These are phyloP conservation scores for Camelus bactrianus DNA, from an alignment of 2,113 vertebrate genomes.

Conservation along the genomic window DNA sequence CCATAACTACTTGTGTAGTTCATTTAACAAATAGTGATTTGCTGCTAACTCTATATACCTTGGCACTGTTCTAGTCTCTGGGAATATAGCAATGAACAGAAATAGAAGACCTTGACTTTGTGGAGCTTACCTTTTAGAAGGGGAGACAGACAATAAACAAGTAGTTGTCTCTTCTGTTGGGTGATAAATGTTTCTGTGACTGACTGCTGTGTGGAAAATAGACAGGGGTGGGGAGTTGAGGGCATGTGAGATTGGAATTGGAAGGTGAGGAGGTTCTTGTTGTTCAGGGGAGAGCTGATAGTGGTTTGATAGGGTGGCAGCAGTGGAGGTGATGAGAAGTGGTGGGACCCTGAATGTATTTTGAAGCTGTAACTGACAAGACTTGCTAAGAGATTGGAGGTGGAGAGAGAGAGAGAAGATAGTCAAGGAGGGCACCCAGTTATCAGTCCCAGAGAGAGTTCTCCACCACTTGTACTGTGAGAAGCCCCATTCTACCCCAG, in stretches of 20 bases:
- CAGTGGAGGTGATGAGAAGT: neutral
- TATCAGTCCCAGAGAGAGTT: neutral
- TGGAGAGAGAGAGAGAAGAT: neutral
- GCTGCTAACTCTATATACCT: neutral
- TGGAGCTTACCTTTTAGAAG: conserved; percentile 1
- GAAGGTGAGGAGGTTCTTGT: neutral
- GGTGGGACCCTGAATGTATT: neutral
- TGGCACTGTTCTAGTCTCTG: neutral
- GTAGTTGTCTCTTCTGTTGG: neutral
- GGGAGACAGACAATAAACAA: neutral
- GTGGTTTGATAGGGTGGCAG: neutral
- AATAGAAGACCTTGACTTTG: neutral
- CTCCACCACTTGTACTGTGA: neutral
- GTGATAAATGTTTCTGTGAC: neutral
- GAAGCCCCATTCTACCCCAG: neutral
- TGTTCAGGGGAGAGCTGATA: neutral
- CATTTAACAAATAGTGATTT: conserved; percentile 1
- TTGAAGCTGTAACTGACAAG: conserved; percentile 12
- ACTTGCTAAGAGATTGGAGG: neutral
- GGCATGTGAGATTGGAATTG: neutral
- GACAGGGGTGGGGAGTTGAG: neutral
- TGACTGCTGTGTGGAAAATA: neutral
- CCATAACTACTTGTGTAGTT: neutral
- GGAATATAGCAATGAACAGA: neutral
- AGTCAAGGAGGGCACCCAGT: neutral